Evolutionary conservation across 2,797 vertebrate genomes (phyloP), one percentile per base, ranked within the genome.

Genomic region (Gouania willdenowi): DNA sequence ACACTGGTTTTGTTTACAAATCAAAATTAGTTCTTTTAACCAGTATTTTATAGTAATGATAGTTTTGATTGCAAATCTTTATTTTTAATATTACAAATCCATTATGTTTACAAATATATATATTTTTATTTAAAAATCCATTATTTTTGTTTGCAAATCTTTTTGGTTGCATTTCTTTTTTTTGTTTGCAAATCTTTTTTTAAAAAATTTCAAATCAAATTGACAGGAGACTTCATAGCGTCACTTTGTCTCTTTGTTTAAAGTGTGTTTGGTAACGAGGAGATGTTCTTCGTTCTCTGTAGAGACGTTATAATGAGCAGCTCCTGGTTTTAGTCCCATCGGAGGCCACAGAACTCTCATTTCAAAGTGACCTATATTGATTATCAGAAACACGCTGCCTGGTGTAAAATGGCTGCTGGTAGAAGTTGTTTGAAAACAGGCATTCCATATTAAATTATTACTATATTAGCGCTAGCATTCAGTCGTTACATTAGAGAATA

Each of bases 381-480:
- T 85, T 77, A 81, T 81, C 64, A 74, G 69, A 69, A 71, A 81
- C 81, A 76, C 77, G 59, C 26, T 14, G n/a, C n/a, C n/a, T n/a
- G n/a, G n/a, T 80, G 79, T 72, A 77, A 82, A 87, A 84, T 79
- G 68, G 67, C 78, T 69, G 24, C 65, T 74, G 79, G 83, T 75
- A 65, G 63, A 69, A 80, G 52, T 75, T 77, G 78, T 77, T 80
- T 35, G 74, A 82, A 87, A 89, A 88, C 77, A 86, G 75, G 81
- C 83, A 81, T 85, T 88, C 88, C 79, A 82, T 89, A 89, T 89
- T 89, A 88, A 87, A 89, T 88, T 88, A 73, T 88, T 86, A 92
- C 87, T 91, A 91, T 91, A 91, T 93, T 93, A 92, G 87, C 86
- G 88, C 87, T 84, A 89, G 88, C 90, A 90, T 89, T 84, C 82